Conservation (phyloP, 2,797 vertebrate genomes). For the Rhinoraja longicauda region DNA sequence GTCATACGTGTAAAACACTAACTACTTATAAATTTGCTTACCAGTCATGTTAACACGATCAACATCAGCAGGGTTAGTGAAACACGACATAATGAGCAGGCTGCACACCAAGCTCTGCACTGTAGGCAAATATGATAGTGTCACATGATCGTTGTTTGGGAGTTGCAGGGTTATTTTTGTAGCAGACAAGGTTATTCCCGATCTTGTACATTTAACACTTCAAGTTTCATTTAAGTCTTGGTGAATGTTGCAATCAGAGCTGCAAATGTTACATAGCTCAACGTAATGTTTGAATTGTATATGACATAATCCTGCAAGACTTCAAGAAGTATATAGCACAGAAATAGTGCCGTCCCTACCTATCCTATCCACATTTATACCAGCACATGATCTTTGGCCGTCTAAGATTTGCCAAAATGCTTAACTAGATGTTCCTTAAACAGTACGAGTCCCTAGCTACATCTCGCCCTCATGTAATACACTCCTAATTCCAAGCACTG, state of each 20-base stretch:
- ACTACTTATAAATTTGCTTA: neutral
- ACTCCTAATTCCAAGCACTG: too few relatives aligned
- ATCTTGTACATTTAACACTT: constrained; percentile 9
- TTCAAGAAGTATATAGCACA: too few relatives aligned
- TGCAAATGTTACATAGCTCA: neutral
- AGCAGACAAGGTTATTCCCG: neutral
- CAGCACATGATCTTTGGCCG: too few relatives aligned
- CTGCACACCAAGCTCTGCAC: neutral
- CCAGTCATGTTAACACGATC: neutral
- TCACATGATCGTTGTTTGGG: neutral
- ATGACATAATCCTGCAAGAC: neutral
- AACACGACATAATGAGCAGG: neutral
- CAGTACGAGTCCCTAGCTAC: too few relatives aligned
- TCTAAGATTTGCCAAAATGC: too few relatives aligned
- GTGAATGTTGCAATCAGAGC: neutral
- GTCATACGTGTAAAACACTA: neutral
- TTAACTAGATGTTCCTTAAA: too few relatives aligned
- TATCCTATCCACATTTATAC: too few relatives aligned
- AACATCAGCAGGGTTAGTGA: constrained; percentile 13
- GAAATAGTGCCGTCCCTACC: too few relatives aligned
- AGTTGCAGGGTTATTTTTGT: constrained; percentile 23
- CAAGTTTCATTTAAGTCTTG: neutral
- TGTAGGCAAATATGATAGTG: constrained; percentile 21
- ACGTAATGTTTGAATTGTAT: neutral
- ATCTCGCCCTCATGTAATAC: too few relatives aligned